Evolutionary conservation across 2,113 vertebrate species (phyloP), one percentile per base, ranked within the genome.

Genomic region (Chaetodon trifascialis): DNA sequence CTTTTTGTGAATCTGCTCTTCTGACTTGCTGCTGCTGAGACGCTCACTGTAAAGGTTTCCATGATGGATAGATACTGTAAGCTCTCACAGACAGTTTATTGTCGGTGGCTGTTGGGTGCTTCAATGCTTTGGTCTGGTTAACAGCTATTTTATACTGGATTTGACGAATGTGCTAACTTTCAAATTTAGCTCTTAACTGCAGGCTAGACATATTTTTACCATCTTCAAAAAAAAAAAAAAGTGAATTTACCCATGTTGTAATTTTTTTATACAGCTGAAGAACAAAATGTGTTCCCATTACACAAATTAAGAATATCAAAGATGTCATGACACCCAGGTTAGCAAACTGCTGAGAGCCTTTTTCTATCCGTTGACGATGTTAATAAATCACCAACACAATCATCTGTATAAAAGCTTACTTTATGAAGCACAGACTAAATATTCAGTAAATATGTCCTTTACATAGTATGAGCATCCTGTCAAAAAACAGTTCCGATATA

Each of bases 381-480:
- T 5, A 82, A 89, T 80, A 83, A 91, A 89, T 52, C 74, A 88
- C 65, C 66, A 74, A 59, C 79, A 77, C 82, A 77, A 17, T 55
- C 34, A 73, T 91, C 56, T 91, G 88, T 94, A 94, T 92, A 94
- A 95, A 95, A 94, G 88, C 88, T 91, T 88, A 92, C 82, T 95
- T 94, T 94, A 93, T 94, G 93, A 93, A 93, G 92, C 92, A 94
- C 92, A 89, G 90, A 93, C 92, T 94, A 94, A 92, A 94, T 94
- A 93, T 89, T 91, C 91, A 91, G 91, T 93, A 94, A 93, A 95
- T 91, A 92, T 90, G 93, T 91, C 84, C 83, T 93, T 93, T 94
- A 94, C 91, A 93, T 84, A 83, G 87, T 91, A 82, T 89, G 86
- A 85, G 84, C 82, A 91, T 91, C 88, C 87, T 83, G 86, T 91